Percentiles rank a stretch among this genome's conserved stretches.
These are phyloP conservation scores for Helicoverpa zea DNA, from an alignment of 1,140 invertebrate genomes.

Conservation along the genomic window DNA sequence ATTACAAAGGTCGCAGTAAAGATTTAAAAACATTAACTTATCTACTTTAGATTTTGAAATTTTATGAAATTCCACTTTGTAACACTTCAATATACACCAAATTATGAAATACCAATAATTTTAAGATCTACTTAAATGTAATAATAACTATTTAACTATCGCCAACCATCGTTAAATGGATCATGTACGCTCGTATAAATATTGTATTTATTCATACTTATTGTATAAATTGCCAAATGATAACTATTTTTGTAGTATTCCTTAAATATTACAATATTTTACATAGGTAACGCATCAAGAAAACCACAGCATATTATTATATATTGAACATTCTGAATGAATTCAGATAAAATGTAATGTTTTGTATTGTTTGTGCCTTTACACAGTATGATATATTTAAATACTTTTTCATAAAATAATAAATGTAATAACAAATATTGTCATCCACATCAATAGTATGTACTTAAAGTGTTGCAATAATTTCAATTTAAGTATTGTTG, in stretches of 20 bases:
- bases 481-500: constrained; percentile 60
- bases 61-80: constrained; percentile 78
- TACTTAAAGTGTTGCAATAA: constrained; percentile 72
- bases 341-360: constrained; percentile 63
- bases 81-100: constrained; percentile 75
- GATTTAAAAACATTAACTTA: constrained; percentile 64
- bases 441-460: constrained; percentile 55
- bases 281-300: constrained; percentile 65
- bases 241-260: constrained; percentile 83
- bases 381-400: constrained; percentile 74
- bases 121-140: constrained; percentile 55
- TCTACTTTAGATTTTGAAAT: constrained; percentile 65
- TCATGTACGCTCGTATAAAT: constrained; percentile 50
- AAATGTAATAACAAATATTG: constrained; percentile 37
- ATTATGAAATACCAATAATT: constrained; percentile 51
- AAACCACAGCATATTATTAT: constrained; percentile 58
- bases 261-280: constrained; percentile 74
- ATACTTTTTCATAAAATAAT: constrained; percentile 61
- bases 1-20: constrained; percentile 82
- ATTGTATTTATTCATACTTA: constrained; percentile 68
- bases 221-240: constrained; percentile 79
- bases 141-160: constrained; percentile 49
- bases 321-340: constrained; percentile 54
- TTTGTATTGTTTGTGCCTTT: constrained; percentile 83
- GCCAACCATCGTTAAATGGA: constrained; percentile 48